A percentile compares a stretch with the other conserved stretches of the same genome.
These are phyloP conservation scores for Macrochelys suwanniensis DNA, from an alignment of 2,797 vertebrate species.

Conservation along the genomic window DNA sequence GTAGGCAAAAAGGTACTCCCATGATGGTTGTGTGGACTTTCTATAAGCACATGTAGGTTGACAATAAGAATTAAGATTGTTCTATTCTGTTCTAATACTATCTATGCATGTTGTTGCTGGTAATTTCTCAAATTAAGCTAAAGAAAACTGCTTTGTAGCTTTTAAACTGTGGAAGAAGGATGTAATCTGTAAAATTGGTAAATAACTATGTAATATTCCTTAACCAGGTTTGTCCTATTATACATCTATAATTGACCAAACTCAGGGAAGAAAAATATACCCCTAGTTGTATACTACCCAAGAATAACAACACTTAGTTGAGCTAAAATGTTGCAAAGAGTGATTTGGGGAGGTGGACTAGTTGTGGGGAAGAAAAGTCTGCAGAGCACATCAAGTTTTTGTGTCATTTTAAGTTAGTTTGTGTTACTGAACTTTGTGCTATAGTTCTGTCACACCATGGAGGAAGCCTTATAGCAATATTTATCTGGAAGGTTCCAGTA, in stretches of 20 bases:
- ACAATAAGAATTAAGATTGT: not conserved
- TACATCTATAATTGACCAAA: not conserved
- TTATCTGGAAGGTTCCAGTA: slow-evolving; percentile 36
- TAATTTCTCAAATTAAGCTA: slow-evolving; percentile 8
- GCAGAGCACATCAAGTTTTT: not conserved
- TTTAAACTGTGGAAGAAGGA: not conserved
- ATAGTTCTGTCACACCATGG: not conserved
- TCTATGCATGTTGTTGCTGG: not conserved
- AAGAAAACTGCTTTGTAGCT: slow-evolving; percentile 17
- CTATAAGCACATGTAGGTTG: not conserved
- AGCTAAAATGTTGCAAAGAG: not conserved
- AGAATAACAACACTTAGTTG: not conserved
- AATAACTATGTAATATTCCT: not conserved
- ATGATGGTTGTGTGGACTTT: not conserved
- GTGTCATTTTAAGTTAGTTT: not conserved
- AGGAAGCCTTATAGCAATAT: not conserved
- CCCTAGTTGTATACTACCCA: not conserved
- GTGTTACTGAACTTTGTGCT: not conserved
- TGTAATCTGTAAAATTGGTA: slow-evolving; percentile 10
- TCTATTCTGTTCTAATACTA: not conserved
- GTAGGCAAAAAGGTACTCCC: slow-evolving; percentile 8
- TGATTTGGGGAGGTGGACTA: not conserved
- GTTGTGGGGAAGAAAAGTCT: not conserved
- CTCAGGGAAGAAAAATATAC: not conserved
- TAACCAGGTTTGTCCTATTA: not conserved